Percentiles rank a stretch among this genome's conserved stretches.
Conservation (phyloP, 2,888 invertebrate species). For the Molorchus minor region DNA sequence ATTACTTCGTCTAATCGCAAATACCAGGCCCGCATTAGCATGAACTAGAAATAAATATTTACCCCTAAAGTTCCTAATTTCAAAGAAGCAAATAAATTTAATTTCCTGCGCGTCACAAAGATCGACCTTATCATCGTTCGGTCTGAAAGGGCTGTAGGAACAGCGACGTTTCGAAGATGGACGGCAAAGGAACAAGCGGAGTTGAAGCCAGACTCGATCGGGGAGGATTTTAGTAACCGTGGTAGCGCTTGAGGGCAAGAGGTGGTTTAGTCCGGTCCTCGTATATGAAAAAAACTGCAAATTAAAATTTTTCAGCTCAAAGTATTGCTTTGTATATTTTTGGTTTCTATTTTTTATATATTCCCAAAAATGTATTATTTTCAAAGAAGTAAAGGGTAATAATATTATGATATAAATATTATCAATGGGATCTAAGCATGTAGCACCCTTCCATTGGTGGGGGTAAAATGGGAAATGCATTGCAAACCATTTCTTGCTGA, state of each 20-base stretch:
- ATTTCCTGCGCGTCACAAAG: conserved; percentile 55
- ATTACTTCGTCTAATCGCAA: conserved; percentile 36
- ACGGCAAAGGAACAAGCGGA: conserved; percentile 54
- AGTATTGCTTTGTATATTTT: no score
- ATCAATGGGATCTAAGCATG: no score
- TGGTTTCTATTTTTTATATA: no score
- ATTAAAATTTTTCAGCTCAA: no score
- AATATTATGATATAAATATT: no score
- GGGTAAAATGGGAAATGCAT: no score
- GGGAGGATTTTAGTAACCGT: conserved; percentile 2
- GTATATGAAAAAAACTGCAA: no score
- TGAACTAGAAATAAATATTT: conserved; percentile 52
- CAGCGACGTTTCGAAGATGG: conserved; percentile 57
- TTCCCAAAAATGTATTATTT: no score
- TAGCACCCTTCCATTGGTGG: no score
- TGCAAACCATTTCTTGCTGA: no score
- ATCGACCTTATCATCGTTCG: conserved; percentile 57
- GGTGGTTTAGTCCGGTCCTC: no score
- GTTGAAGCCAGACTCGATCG: conserved; percentile 38
- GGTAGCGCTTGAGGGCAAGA: conserved; percentile 11
- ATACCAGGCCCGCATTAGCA: conserved; percentile 42
- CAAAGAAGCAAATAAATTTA: conserved; percentile 57
- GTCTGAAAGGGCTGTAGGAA: conserved; percentile 50
- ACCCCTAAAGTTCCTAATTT: conserved; percentile 49
- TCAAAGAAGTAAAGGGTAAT: no score